These are phyloP conservation scores for Pseudococcus longispinus DNA, from an alignment of 2,888 invertebrate genomes.

Conservation along the genomic window DNA sequence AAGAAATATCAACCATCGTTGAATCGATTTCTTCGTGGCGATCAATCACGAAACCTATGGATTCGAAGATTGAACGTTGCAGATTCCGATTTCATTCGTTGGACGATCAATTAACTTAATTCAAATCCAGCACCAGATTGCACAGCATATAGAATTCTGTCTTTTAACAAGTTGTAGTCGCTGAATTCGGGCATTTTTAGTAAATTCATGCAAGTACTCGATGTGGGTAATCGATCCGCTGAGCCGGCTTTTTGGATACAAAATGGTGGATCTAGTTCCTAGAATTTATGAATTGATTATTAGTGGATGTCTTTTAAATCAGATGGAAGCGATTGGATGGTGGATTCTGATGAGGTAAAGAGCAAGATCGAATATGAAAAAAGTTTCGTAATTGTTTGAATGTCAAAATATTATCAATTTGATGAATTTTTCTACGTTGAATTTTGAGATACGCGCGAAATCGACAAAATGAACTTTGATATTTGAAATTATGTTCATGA, in stretches of 20 bases:
- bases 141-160: conserved; percentile 90
- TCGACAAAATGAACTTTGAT: too few relatives aligned
- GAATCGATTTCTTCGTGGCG: background rate
- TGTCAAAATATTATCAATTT: too few relatives aligned
- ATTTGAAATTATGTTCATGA: too few relatives aligned
- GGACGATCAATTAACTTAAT: conserved; percentile 72
- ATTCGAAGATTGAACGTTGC: background rate
- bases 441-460: too few relatives aligned
- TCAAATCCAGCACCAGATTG: conserved; percentile 97
- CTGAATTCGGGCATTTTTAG: conserved; percentile 92
- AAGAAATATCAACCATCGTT: background rate
- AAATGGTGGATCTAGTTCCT: conserved; percentile 95
- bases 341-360: too few relatives aligned
- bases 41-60: background rate
- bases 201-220: conserved; percentile 98
- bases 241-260: conserved; percentile 93
- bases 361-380: too few relatives aligned
- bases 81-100: background rate
- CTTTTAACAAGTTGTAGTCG: conserved; percentile 76
- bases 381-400: too few relatives aligned
- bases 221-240: conserved; percentile 90
- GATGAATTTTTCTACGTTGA: too few relatives aligned
- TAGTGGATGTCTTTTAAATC: background rate
- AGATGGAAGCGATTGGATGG: too few relatives aligned
- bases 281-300: conserved; percentile 59